phyloP scores from a whole-genome alignment of 1,140 invertebrate species.

The Patella vulgata region DNA sequence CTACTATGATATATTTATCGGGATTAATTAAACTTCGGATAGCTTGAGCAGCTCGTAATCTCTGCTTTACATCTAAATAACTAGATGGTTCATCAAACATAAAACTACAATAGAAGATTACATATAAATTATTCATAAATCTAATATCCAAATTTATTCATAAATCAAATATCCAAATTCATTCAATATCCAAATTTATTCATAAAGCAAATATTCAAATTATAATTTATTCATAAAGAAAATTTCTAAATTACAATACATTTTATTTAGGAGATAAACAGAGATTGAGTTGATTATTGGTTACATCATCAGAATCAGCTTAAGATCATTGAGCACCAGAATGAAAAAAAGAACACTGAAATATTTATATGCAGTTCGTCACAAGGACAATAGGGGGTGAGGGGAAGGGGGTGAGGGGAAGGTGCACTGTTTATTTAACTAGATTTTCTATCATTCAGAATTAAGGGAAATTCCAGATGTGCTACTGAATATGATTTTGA shows the following conservation, averaged over 20 bases:
- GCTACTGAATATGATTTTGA: no score
- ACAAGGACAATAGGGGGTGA: no score
- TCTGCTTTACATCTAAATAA: conserved; percentile 98
- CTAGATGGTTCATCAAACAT: conserved; percentile 99
- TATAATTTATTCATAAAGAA: not conserved
- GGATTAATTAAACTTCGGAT: conserved; percentile 90
- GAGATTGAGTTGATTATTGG: conserved; percentile 1
- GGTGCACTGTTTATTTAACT: no score
- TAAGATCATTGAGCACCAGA: not conserved
- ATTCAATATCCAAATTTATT: not conserved
- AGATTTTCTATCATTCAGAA: no score
- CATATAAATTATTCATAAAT: not conserved
- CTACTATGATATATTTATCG: conserved; percentile 98
- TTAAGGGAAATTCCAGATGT: no score
- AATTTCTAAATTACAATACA: no score
- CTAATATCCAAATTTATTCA: not conserved
- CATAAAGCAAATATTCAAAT: not conserved
- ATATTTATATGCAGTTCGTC: no score
- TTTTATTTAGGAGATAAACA: conserved; percentile 1
- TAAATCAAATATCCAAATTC: not conserved
- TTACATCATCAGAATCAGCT: not conserved
- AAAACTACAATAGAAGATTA: conserved; percentile 71
- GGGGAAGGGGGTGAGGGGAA: no score
- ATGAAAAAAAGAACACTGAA: not conserved
- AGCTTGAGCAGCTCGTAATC: conserved; percentile 94